Evolutionary conservation across 2,888 invertebrate species (phyloP), one percentile per base, ranked within the genome.

Genomic region (Cataglyphis altisquamis): DNA sequence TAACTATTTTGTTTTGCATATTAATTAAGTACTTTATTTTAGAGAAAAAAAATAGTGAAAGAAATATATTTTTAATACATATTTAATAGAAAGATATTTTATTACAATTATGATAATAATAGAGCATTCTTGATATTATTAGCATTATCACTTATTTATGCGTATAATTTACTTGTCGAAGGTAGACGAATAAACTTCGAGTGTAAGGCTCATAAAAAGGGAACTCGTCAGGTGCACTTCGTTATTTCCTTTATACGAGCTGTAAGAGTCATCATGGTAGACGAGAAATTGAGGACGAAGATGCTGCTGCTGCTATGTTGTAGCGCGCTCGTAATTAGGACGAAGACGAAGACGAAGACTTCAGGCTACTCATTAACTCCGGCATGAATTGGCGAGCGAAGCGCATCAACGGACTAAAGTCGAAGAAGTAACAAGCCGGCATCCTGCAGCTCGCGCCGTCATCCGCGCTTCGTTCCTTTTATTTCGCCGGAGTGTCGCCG

Each of bases 401-500:
- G 36, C 57, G 29, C 57, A 68, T 77, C 52, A 62, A 60, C 52
- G 63, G 25, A 60, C 10, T 62, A 62, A 63, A 64, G 78, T 88
- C 80, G 84, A 77, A 67, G 70, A 70, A 45, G 66, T 70, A 86
- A 87, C 78, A 80, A 80, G 78, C 78, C 45, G 72, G 72, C 60
- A 80, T 80, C 78, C 32, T 68, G 60, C 66, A 77, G 18, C 15
- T 15, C 21, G 41, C 29, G 18, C 29, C 41, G 60, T 36, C 45
- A 41, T 21, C 60, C 74, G 21, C 57, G 18, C 60, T 3, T 57
- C 41, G 73, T 72, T 87, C 87, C 83, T 90, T 92, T 93, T 91
- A 92, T 92, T 91, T 91, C 88, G 84, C 67, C 77, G 74, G 89
- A 91, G 84, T 89, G 91, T 91, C 92, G 91, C 84, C 91, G 91